Evolutionary conservation across 2,888 invertebrate species (phyloP), one percentile per base, ranked within the genome.

Genomic region (Morinoia aosen): DNA sequence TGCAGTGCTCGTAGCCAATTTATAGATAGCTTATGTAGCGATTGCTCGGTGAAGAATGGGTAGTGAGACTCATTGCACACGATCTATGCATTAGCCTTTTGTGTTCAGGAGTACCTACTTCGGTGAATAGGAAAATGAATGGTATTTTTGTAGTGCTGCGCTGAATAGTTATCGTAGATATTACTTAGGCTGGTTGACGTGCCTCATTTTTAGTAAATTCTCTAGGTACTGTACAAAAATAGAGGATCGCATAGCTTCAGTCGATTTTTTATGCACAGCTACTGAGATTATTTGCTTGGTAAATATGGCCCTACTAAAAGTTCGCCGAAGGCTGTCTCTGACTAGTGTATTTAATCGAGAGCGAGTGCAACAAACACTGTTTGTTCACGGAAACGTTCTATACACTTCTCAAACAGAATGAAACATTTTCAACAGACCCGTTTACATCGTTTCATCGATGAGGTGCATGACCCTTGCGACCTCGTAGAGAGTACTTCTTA

Each of bases 401-500:
- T 1, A 0, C 76, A 25, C 2, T 76, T 76, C 76, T 10, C 76
- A 76, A 16, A 33, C 33, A 76, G 76, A 25, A 7, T 33, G 33
- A 76, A 33, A 76, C 25, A 33, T 76, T 76, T 76, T 76, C 76
- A 76, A 76, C 76, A 33, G 76, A 76, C 14, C 14, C 76, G 76
- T 76, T 16, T 14, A 19, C 76, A 10, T 76, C 76, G 76, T 76
- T 10, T 76, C 76, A 33, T 76, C 76, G 16, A 33, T 76, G 76
- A 76, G 33, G 76, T 48, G 90, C 93, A 57, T 93, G 93, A 39
- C 93, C 93, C 93, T 33, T 33, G 25, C 57, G 93, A 93, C 93
- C 93, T 93, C 93, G 93, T 33, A n/a, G 16, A 14, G 12, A 57
- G 56, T 57, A 33, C 93, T 93, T 33, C 93, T 93, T 57, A 93